Evolutionary conservation across 92 coral and sea anemone genomes (phyloP), one percentile per base, ranked within the genome.

Genomic region (Siderastrea radians): DNA sequence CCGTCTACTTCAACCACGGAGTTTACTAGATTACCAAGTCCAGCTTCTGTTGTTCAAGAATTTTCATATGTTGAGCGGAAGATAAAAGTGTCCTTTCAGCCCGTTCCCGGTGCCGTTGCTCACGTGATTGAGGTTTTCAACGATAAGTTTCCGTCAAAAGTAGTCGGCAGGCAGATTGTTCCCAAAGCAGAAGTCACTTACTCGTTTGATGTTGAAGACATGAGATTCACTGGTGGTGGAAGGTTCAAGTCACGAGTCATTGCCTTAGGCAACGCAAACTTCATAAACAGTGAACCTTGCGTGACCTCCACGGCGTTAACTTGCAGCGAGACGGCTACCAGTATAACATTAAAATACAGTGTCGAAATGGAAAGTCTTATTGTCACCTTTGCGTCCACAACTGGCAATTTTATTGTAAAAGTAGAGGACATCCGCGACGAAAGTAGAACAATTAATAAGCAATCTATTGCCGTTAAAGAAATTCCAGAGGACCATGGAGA

Each of bases 31-130:
- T 59, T 78, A 57, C 82, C 68, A 15, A 61, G 17, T 7, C 70
- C 82, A 46, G 53, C 55, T 43, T 78, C 71, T 61, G 55, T 78
- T 46, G n/a, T n/a, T 62, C 82, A 78, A 44, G 72, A 78, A 60
- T 78, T 47, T 44, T n/a, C 54, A 1, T 78, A 60, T 63, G 70
- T 47, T 10, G 69, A 78, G 69, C 60, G 45, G 49, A 14, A 60
- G 71, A 47, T 78, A 1, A 63, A 60, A 45, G 82, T 61, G 44
- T 47, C 58, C 61, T 78, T 78, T 49, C 38, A 61, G 7, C 70
- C 71, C 6, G 71, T 78, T 78, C 57, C 57, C 47, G 16, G 0
- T 45, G 82, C 69, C 15, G 11, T 14, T 10, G 43, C 69, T 1
- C 67, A 61, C 44, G 4, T 46, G 67, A 78, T 61, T 61, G 82